Percentiles rank a stretch among this genome's conserved stretches.
These are phyloP conservation scores for Spodoptera litura DNA, from an alignment of 1,140 invertebrate genomes.

Conservation along the genomic window DNA sequence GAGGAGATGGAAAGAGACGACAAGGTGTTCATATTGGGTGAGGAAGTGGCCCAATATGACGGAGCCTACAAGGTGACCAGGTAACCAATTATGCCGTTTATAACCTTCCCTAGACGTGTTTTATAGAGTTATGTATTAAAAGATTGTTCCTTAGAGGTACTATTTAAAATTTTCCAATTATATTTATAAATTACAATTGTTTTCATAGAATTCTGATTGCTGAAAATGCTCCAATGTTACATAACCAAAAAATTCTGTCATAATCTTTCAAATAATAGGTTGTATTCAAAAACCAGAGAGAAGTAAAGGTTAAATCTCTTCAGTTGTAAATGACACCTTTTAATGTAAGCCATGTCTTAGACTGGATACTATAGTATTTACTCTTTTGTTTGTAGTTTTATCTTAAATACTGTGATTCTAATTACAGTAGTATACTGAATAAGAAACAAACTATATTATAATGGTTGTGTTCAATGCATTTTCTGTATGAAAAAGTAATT, in stretches of 20 bases:
- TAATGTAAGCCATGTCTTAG: too few relatives aligned
- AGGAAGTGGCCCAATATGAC: slow-evolving; percentile 99
- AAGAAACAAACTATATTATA: too few relatives aligned
- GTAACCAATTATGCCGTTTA: slow-evolving; percentile 55
- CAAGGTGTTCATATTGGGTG: slow-evolving; percentile 97
- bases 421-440: too few relatives aligned
- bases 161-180: not conserved
- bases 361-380: too few relatives aligned
- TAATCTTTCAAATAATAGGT: slow-evolving; percentile 53
- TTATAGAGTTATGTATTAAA: not conserved
- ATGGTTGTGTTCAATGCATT: too few relatives aligned
- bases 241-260: slow-evolving; percentile 69
- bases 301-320: too few relatives aligned
- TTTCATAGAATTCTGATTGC: not conserved
- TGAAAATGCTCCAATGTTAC: slow-evolving; percentile 55
- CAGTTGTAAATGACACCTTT: too few relatives aligned
- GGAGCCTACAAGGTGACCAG: slow-evolving; percentile 97
- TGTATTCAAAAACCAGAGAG: too few relatives aligned
- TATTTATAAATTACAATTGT: not conserved
- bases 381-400: too few relatives aligned
- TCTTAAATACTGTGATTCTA: too few relatives aligned
- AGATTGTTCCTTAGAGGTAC: not conserved
- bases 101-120: slow-evolving; percentile 6
- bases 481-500: too few relatives aligned
- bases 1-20: slow-evolving; percentile 99